These are phyloP conservation scores for Hylaea fasciaria DNA, from an alignment of 2,888 invertebrate genomes.

Conservation along the genomic window DNA sequence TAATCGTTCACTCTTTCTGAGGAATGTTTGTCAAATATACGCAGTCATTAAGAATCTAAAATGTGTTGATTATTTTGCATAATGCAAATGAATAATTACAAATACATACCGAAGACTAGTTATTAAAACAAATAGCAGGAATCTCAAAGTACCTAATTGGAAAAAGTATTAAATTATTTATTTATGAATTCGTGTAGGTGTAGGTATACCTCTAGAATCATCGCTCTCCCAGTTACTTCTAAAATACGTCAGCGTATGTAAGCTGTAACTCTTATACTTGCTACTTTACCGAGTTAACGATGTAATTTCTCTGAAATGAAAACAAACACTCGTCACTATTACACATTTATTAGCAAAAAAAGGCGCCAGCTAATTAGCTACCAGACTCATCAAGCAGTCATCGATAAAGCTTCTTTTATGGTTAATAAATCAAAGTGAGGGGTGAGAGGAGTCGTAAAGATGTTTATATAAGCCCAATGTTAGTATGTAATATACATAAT, in stretches of 20 bases:
- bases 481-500: too few relatives aligned
- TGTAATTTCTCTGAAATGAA: slow-evolving; percentile 14
- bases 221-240: neutral
- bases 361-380: slow-evolving; percentile 27
- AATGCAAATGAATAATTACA: too few relatives aligned
- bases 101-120: too few relatives aligned
- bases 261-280: neutral
- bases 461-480: slow-evolving; percentile 7
- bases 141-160: too few relatives aligned
- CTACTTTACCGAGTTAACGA: neutral
- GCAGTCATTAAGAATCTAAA: too few relatives aligned
- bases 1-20: too few relatives aligned
- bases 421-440: slow-evolving; percentile 23
- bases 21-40: too few relatives aligned
- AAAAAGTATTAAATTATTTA: too few relatives aligned
- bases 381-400: slow-evolving; percentile 23
- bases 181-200: too few relatives aligned
- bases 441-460: slow-evolving; percentile 23
- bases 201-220: too few relatives aligned
- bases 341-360: slow-evolving; percentile 13
- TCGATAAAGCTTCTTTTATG: slow-evolving; percentile 22
- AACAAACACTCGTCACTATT: slow-evolving; percentile 5
- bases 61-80: too few relatives aligned
- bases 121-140: too few relatives aligned
- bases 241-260: neutral